Evolutionary conservation across 2,888 invertebrate species (phyloP).

Genomic region (Mantis religiosa): DNA sequence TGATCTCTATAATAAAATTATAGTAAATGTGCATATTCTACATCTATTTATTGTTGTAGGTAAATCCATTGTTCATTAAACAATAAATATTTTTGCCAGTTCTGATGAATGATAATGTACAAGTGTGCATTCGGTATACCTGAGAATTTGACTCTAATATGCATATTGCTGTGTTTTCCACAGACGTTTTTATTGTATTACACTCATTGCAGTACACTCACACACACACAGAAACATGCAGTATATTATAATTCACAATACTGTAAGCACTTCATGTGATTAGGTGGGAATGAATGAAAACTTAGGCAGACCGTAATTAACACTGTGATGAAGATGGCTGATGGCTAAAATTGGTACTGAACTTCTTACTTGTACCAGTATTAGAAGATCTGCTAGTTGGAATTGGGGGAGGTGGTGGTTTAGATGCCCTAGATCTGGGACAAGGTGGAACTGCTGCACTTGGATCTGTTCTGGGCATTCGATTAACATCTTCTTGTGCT

Average conservation of each 20-base stretch:
- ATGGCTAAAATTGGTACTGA: neutral
- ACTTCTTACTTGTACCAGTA: neutral
- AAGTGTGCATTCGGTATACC: neutral
- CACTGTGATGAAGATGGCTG: neutral
- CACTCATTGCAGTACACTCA: neutral
- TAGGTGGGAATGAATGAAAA: neutral
- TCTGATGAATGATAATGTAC: neutral
- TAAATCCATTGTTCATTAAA: neutral
- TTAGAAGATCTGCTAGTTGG: slow-evolving; percentile 18
- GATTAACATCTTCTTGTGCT: slow-evolving; percentile 7
- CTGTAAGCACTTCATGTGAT: neutral
- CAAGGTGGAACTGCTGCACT: slow-evolving; percentile 17
- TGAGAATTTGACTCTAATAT: neutral
- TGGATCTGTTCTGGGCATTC: neutral
- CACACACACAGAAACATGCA: neutral
- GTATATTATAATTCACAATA: neutral
- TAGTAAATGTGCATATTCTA: neutral
- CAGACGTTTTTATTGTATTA: neutral
- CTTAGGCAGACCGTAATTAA: neutral
- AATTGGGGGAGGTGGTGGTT: slow-evolving; percentile 30
- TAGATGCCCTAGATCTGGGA: slow-evolving; percentile 27
- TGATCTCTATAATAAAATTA: neutral
- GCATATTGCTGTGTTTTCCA: neutral
- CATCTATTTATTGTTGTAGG: neutral
- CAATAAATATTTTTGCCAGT: neutral